phyloP scores from a whole-genome alignment of 2,797 vertebrate genomes.

The Lepidocolaptes lacrymiger region DNA sequence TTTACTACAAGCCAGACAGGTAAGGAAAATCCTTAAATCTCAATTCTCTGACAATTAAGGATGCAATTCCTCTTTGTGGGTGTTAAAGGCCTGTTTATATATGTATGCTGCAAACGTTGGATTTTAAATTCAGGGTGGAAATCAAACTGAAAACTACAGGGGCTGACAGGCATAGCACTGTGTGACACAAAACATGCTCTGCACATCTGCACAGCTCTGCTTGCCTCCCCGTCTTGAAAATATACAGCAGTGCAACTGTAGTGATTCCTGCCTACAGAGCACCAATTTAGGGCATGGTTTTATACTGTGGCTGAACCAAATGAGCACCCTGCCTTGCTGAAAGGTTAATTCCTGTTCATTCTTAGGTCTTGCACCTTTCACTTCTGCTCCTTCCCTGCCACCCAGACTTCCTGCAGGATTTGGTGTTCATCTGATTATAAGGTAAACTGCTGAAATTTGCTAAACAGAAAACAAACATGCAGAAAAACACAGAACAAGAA shows the following conservation, averaged over 20 bases:
- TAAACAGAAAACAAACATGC: background rate
- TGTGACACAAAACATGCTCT: background rate
- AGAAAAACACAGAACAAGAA: background rate
- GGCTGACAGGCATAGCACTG: background rate
- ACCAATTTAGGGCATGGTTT: conserved; percentile 26
- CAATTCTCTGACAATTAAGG: background rate
- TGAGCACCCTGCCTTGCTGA: background rate
- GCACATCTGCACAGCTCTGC: background rate
- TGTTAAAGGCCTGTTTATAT: background rate
- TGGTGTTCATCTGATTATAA: background rate
- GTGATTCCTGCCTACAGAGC: background rate
- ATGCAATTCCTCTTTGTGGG: background rate
- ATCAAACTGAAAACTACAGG: background rate
- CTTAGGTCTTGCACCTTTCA: background rate
- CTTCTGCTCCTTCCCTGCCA: background rate
- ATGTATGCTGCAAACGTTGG: background rate
- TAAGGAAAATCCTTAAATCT: background rate
- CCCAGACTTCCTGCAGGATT: background rate
- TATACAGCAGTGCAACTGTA: background rate
- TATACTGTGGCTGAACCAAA: background rate
- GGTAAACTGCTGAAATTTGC: background rate
- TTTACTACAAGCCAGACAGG: background rate
- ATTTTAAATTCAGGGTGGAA: background rate
- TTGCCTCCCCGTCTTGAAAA: background rate
- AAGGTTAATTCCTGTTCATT: background rate